A percentile compares a stretch with the other conserved stretches of the same genome.
Evolutionary conservation across 2,888 invertebrate species (phyloP).

Genomic region (Cheilosia grossa): DNA sequence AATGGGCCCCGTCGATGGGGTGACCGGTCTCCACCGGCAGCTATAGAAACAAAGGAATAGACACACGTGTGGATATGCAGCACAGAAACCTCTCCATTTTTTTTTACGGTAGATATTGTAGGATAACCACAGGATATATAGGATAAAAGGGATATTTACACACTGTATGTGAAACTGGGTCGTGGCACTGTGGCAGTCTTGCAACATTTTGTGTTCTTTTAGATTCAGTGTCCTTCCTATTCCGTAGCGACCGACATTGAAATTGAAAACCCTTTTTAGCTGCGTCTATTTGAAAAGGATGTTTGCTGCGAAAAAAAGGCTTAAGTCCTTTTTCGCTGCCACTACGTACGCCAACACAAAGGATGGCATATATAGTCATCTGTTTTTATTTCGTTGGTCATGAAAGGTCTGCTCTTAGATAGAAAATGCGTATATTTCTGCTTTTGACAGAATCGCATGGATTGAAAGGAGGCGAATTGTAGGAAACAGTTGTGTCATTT

Average conservation of each 20-base stretch:
- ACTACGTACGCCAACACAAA: slow-evolving; percentile 47
- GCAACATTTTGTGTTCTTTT: slow-evolving; percentile 64
- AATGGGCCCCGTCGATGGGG: slow-evolving; percentile 46
- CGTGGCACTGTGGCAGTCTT: slow-evolving; percentile 52
- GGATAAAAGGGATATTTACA: slow-evolving; percentile 70
- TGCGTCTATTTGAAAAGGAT: slow-evolving; percentile 63
- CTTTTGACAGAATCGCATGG: slow-evolving; percentile 49
- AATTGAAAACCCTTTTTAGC: slow-evolving; percentile 68
- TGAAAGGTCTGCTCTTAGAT: slow-evolving; percentile 52
- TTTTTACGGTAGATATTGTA: slow-evolving; percentile 4
- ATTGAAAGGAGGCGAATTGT: slow-evolving; percentile 35
- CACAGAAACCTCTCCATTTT: slow-evolving; percentile 30
- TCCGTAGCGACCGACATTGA: slow-evolving; percentile 67
- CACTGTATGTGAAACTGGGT: slow-evolving; percentile 63
- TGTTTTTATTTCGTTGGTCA: slow-evolving; percentile 56
- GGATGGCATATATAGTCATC: slow-evolving; percentile 51
- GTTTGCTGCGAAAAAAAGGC: slow-evolving; percentile 27
- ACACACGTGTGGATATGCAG: slow-evolving; percentile 35
- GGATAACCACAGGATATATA: slow-evolving; percentile 71
- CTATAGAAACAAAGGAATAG: slow-evolving; percentile 36
- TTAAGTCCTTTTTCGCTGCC: slow-evolving; percentile 35
- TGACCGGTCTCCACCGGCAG: slow-evolving; percentile 27
- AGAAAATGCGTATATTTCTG: slow-evolving; percentile 44
- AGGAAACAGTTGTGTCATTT: slow-evolving; percentile 41
- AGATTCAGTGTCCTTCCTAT: slow-evolving; percentile 65